These are phyloP conservation scores for Tychaedon coryphoeus DNA, from an alignment of 2,113 vertebrate species.

Conservation along the genomic window DNA sequence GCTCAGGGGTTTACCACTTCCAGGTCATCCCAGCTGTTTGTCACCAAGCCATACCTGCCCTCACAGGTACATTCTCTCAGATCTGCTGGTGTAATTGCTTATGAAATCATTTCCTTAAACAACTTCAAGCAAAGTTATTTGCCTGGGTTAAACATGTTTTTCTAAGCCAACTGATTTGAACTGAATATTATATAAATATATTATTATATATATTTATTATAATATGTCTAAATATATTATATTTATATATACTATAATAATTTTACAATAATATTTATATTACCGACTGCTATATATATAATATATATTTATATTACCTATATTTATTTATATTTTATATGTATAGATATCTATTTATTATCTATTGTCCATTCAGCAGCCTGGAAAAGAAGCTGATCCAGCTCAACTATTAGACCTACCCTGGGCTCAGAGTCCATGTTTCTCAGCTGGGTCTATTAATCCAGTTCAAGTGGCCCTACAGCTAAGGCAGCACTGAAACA, in stretches of 20 bases:
- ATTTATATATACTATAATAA: too few relatives aligned
- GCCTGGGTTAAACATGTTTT: not conserved
- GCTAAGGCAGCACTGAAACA: not conserved
- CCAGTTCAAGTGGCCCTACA: not conserved
- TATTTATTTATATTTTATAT: too few relatives aligned
- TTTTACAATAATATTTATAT: too few relatives aligned
- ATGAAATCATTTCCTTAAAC: not conserved
- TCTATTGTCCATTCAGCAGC: not conserved
- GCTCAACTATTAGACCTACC: not conserved
- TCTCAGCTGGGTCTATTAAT: not conserved
- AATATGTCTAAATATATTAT: too few relatives aligned
- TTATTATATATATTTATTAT: too few relatives aligned
- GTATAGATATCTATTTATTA: too few relatives aligned
- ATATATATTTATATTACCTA: too few relatives aligned
- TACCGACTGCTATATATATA: too few relatives aligned
- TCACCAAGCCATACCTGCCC: not conserved
- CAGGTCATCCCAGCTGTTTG: not conserved
- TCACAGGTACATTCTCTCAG: not conserved
- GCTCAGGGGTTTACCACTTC: not conserved
- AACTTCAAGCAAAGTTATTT: not conserved
- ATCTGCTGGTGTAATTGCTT: not conserved
- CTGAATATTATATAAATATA: too few relatives aligned
- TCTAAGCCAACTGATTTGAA: not conserved
- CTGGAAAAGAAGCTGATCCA: not conserved
- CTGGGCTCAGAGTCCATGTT: fast-evolving